These are phyloP conservation scores for Myocastor coypus DNA, from an alignment of 2,113 vertebrate genomes.

Conservation along the genomic window DNA sequence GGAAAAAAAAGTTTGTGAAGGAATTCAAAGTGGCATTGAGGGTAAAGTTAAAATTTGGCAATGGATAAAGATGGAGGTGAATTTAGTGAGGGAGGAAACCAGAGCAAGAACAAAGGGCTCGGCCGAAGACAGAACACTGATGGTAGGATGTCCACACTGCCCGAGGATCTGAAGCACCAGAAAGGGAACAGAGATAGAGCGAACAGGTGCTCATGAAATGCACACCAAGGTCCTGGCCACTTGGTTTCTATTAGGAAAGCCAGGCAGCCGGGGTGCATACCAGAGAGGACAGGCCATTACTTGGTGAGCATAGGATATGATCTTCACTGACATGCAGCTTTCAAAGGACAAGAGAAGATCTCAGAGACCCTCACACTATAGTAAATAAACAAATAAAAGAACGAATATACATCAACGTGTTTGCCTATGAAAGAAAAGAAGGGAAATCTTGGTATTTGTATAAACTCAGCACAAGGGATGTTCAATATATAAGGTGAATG, in stretches of 20 bases:
- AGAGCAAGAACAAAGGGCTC: background rate
- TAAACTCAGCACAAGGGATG: background rate
- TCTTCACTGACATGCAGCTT: background rate
- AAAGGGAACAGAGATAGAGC: background rate
- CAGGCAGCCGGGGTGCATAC: background rate
- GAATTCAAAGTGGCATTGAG: background rate
- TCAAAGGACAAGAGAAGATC: background rate
- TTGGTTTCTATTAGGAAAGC: background rate
- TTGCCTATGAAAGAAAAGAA: background rate
- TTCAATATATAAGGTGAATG: background rate
- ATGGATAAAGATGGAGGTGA: background rate
- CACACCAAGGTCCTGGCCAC: background rate
- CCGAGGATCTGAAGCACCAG: background rate
- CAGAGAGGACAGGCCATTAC: background rate
- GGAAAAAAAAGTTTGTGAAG: background rate
- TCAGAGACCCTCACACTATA: background rate
- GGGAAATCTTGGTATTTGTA: background rate
- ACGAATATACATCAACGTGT: background rate
- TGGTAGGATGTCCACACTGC: accelerated
- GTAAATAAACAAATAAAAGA: background rate
- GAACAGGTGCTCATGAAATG: background rate
- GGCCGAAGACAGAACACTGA: background rate
- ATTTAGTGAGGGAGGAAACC: background rate
- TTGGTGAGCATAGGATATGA: background rate
- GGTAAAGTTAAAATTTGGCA: background rate